Percentiles rank a stretch among this genome's conserved stretches.
Conservation (phyloP, 2,113 vertebrate genomes). For the Dromas ardeola region DNA sequence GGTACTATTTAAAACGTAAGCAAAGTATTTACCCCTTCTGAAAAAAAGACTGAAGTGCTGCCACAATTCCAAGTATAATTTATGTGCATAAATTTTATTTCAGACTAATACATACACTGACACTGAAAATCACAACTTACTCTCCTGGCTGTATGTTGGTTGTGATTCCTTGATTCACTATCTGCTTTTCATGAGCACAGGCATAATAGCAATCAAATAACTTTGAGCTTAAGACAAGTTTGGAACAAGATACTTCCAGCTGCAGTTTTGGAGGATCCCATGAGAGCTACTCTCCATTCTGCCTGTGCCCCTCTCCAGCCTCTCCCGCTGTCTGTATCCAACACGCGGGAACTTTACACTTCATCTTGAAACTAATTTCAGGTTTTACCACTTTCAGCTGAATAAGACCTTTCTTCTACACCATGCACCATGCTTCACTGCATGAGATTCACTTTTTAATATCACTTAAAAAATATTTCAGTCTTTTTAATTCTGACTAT, state of each 20-base stretch:
- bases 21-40: background rate
- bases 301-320: background rate
- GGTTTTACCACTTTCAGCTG: background rate
- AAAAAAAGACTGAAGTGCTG: background rate
- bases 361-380: background rate
- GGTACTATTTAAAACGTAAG: background rate
- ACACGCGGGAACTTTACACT: background rate
- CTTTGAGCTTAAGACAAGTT: background rate
- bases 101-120: background rate
- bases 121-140: background rate
- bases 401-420: background rate
- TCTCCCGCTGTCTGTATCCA: background rate
- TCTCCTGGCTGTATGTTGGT: background rate
- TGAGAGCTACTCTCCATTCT: background rate
- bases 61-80: background rate
- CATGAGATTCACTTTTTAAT: background rate
- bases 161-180: background rate
- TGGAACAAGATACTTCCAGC: background rate
- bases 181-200: background rate
- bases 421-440: background rate
- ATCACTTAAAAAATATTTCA: background rate
- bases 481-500: background rate
- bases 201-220: background rate
- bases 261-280: background rate
- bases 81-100: background rate